phyloP scores from a whole-genome alignment of 1,140 invertebrate genomes.

The Sinella curviseta region DNA sequence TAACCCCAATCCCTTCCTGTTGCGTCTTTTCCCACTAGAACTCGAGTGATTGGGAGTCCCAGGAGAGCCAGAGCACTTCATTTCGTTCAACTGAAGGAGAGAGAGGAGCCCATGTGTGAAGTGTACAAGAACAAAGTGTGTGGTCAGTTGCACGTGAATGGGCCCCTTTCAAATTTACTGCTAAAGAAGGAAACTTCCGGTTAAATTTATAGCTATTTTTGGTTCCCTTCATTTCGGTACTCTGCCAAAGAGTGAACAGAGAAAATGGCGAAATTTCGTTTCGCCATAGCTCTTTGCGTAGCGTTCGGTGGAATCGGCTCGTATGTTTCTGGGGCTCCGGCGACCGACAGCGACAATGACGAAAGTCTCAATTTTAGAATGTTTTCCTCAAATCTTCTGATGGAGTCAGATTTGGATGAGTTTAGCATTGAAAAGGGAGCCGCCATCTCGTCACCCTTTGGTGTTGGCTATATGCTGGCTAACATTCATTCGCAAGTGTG shows the following conservation, averaged over 20 bases:
- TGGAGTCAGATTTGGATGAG: slow-evolving; percentile 38
- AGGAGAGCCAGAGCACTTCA: too few relatives aligned
- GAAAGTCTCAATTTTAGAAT: slow-evolving; percentile 15
- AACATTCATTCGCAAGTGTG: slow-evolving; percentile 36
- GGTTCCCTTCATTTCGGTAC: neutral
- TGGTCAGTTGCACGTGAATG: too few relatives aligned
- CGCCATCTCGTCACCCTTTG: slow-evolving; percentile 33
- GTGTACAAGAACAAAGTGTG: neutral
- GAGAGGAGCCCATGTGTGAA: neutral
- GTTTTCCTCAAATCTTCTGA: slow-evolving; percentile 35
- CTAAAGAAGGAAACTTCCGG: neutral
- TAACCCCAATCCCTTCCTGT: neutral
- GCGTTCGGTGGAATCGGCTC: neutral
- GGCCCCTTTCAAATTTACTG: too few relatives aligned
- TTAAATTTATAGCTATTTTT: neutral
- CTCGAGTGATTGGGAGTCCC: neutral
- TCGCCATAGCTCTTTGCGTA: neutral
- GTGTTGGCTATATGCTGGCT: slow-evolving; percentile 40
- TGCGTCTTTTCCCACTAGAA: neutral
- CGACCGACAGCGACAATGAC: neutral
- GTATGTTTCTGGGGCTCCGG: neutral
- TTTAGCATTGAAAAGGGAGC: slow-evolving; percentile 39
- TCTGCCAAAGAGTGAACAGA: neutral
- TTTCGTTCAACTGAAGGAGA: too few relatives aligned
- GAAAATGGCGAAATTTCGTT: slow-evolving; percentile 4